Conservation (phyloP, 1,140 invertebrate species). For the Drosophila rufa region DNA sequence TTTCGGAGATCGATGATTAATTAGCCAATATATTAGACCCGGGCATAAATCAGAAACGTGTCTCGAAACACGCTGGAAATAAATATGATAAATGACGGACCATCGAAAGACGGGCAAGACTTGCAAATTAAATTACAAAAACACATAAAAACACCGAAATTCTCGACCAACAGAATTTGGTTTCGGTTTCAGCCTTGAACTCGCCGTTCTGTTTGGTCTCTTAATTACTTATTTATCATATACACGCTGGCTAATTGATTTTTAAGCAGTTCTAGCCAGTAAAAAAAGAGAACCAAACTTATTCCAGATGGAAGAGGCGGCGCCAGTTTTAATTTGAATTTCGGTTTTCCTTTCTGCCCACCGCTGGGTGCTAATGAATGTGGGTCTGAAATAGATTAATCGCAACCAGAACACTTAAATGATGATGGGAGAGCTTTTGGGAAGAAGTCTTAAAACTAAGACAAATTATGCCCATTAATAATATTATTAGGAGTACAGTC, state of each 20-base stretch:
- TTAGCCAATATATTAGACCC: constrained; percentile 54
- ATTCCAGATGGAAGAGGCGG: constrained; percentile 25
- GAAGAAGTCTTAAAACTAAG: neutral
- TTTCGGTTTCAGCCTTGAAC: constrained; percentile 68
- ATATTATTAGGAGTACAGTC: neutral
- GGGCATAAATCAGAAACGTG: constrained; percentile 50
- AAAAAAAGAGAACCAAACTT: constrained; percentile 14
- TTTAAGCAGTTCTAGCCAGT: constrained; percentile 62
- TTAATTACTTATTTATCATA: constrained; percentile 75
- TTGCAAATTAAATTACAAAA: constrained; percentile 74
- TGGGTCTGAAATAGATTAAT: constrained; percentile 41
- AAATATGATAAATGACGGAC: constrained; percentile 69
- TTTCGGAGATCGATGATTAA: constrained; percentile 60
- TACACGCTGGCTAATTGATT: constrained; percentile 64
- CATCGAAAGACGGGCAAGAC: constrained; percentile 56
- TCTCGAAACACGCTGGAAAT: constrained; percentile 34
- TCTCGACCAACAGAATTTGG: constrained; percentile 21
- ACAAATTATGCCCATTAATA: constrained; percentile 12
- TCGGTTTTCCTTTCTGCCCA: constrained; percentile 37
- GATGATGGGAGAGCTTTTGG: constrained; percentile 5
- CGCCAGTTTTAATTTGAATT: constrained; percentile 47
- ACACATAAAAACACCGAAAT: constrained; percentile 37
- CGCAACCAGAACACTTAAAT: constrained; percentile 13
- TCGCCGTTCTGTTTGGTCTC: constrained; percentile 42
- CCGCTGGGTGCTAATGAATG: constrained; percentile 44